phyloP scores from a whole-genome alignment of 2,888 invertebrate genomes.

The Pachliopta kotzebuea region DNA sequence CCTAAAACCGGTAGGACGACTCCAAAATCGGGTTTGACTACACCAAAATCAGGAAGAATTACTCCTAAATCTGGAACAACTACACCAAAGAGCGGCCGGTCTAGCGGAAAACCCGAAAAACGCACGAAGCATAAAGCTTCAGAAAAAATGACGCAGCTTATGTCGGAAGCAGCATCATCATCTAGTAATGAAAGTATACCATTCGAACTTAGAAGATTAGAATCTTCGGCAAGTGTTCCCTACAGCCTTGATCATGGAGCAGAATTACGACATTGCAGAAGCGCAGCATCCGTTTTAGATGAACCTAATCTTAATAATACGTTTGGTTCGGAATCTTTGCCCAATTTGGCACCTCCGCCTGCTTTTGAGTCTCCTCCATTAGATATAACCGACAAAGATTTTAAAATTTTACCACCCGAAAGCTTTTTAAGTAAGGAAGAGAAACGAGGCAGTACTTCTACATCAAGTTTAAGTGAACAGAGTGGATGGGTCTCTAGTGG shows the following conservation, averaged over 20 bases:
- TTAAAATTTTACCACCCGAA: slow-evolving; percentile 74
- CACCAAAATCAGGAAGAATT: slow-evolving; percentile 67
- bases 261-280: slow-evolving; percentile 78
- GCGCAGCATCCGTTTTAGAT: slow-evolving; percentile 79
- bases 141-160: slow-evolving; percentile 76
- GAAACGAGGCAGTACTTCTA: slow-evolving; percentile 76
- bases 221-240: slow-evolving; percentile 83
- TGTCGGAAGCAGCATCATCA: slow-evolving; percentile 81
- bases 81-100: slow-evolving; percentile 82
- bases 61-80: slow-evolving; percentile 70
- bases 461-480: slow-evolving; percentile 88
- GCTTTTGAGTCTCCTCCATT: slow-evolving; percentile 81
- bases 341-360: slow-evolving; percentile 84
- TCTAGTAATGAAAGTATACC: slow-evolving; percentile 81
- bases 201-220: slow-evolving; percentile 71
- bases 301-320: slow-evolving; percentile 77
- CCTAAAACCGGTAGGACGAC: slow-evolving; percentile 70
- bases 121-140: slow-evolving; percentile 72
- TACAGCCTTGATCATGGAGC: slow-evolving; percentile 80
- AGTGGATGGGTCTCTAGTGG: slow-evolving; percentile 94
- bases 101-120: slow-evolving; percentile 72
- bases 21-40: slow-evolving; percentile 67
- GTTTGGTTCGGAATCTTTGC: slow-evolving; percentile 85
- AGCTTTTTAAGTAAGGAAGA: slow-evolving; percentile 71
- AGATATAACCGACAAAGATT: slow-evolving; percentile 74